Conservation (phyloP, 1,140 invertebrate genomes). For the Drosophila gunungcola region DNA sequence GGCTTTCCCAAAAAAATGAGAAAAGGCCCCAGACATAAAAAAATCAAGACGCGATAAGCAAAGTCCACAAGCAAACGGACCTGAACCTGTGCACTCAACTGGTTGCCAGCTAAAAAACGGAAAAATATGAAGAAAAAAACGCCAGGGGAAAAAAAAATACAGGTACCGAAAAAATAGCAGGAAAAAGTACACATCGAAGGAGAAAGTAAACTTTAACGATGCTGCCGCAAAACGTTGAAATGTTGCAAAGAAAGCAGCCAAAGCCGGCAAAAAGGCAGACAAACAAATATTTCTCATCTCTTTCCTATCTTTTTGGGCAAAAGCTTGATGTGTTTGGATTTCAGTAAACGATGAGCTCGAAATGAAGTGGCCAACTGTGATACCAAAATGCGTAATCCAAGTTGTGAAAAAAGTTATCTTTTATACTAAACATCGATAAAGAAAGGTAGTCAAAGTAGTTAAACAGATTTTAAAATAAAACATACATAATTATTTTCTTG, state of each 20-base stretch:
- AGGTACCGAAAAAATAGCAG: conserved; percentile 57
- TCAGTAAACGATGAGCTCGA: conserved; percentile 23
- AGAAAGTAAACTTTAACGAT: conserved; percentile 80
- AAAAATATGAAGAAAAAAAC: conserved; percentile 43
- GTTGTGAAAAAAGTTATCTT: not conserved
- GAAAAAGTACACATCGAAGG: conserved; percentile 82
- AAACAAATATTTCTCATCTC: conserved; percentile 48
- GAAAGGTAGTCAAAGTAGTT: too few species aligned
- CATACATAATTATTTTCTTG: not conserved
- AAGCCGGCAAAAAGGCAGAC: conserved; percentile 43
- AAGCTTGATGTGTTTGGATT: conserved; percentile 7
- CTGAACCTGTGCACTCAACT: conserved; percentile 75
- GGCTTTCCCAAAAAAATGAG: conserved; percentile 64
- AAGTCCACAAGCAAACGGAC: conserved; percentile 69
- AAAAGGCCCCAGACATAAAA: conserved; percentile 41
- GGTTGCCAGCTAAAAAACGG: conserved; percentile 59
- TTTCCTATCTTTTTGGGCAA: conserved; percentile 34
- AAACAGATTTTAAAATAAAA: not conserved
- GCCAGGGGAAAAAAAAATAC: conserved; percentile 38
- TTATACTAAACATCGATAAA: not conserved
- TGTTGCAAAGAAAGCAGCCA: conserved; percentile 78
- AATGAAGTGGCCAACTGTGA: conserved; percentile 26
- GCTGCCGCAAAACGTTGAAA: conserved; percentile 65
- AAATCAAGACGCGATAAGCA: conserved; percentile 66
- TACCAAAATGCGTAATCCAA: conserved; percentile 19